These are phyloP conservation scores for Colletes latitarsis DNA, from an alignment of 1,140 invertebrate genomes.

Conservation along the genomic window DNA sequence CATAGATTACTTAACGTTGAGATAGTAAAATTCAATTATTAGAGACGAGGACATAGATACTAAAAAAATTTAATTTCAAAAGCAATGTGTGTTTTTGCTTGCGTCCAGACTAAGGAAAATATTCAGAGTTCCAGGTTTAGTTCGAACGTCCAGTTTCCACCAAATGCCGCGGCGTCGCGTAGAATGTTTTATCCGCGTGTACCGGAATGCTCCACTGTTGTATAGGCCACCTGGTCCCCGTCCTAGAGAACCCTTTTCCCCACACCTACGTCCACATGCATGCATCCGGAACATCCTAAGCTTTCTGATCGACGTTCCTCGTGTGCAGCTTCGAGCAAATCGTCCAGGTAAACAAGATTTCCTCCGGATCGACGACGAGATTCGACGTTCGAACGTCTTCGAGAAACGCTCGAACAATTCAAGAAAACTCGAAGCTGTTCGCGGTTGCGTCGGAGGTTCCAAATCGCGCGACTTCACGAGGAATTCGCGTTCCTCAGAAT, in stretches of 20 bases:
- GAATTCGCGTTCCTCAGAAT: neutral
- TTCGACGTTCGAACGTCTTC: slow-evolving; percentile 4
- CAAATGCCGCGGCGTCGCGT: slow-evolving; percentile 48
- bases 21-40: too few species aligned
- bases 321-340: slow-evolving; percentile 31
- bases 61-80: too few species aligned
- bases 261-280: slow-evolving; percentile 31
- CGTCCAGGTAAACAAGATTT: neutral
- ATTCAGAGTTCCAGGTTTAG: too few species aligned
- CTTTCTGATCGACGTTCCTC: slow-evolving; percentile 60
- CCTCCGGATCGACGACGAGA: neutral
- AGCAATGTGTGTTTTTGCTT: too few species aligned
- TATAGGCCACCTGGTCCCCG: slow-evolving; percentile 56
- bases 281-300: slow-evolving; percentile 41
- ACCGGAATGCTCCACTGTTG: slow-evolving; percentile 58
- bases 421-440: slow-evolving; percentile 13
- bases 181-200: slow-evolving; percentile 57
- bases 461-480: slow-evolving; percentile 12
- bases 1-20: too few species aligned
- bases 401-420: neutral
- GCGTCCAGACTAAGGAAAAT: too few species aligned
- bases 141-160: slow-evolving; percentile 55
- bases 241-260: slow-evolving; percentile 38
- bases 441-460: neutral
- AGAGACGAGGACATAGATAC: too few species aligned